Conservation (phyloP, 2,888 invertebrate genomes). For the Epicampocera succincta region DNA sequence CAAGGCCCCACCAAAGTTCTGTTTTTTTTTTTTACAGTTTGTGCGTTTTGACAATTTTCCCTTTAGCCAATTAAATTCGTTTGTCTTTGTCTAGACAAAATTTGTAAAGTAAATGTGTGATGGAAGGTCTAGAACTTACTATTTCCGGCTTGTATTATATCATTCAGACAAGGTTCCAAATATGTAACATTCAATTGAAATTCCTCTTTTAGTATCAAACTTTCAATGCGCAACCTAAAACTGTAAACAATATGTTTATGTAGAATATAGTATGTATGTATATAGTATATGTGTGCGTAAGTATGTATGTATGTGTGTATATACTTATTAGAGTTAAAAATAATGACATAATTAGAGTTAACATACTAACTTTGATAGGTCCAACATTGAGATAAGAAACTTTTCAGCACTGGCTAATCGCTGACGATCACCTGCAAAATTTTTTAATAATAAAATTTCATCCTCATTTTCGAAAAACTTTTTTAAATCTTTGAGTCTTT, state of each 20-base stretch:
- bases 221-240: constrained; percentile 95
- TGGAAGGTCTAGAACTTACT: constrained; percentile 82
- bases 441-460: constrained; percentile 93
- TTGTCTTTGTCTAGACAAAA: too few species aligned
- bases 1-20: too few species aligned
- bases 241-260: constrained; percentile 81
- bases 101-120: too few species aligned
- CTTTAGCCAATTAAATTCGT: too few species aligned
- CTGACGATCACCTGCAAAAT: constrained; percentile 91
- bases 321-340: neutral
- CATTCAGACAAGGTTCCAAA: constrained; percentile 94
- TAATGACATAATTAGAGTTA: neutral
- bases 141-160: constrained; percentile 94
- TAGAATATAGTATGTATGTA: too few species aligned
- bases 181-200: constrained; percentile 94
- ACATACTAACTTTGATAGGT: constrained; percentile 90
- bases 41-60: too few species aligned
- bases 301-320: too few species aligned
- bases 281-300: too few species aligned
- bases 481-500: constrained; percentile 93
- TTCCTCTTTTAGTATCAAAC: constrained; percentile 97
- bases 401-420: constrained; percentile 97
- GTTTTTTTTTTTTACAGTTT: too few species aligned
- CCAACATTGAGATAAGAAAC: constrained; percentile 93
- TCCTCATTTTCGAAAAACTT: constrained; percentile 96